phyloP scores from a whole-genome alignment of 2,113 vertebrate species.

The Amblyopsis rosae region DNA sequence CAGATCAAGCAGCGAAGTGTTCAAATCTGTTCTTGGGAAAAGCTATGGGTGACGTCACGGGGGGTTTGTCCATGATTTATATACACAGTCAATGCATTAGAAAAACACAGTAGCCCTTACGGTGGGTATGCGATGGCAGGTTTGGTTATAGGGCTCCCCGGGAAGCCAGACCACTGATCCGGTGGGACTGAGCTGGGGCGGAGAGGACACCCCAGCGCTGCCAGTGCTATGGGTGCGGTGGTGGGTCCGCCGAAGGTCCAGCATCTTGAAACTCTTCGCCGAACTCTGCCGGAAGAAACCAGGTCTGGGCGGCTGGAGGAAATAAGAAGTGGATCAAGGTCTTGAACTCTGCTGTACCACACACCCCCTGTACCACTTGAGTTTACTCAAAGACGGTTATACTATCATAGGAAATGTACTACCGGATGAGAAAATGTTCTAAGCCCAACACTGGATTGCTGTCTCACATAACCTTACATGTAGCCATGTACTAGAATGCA shows the following conservation, averaged over 20 bases:
- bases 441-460: too few relatives aligned
- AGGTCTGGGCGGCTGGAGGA: conserved; percentile 74
- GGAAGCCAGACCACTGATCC: conserved; percentile 86
- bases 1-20: conserved; percentile 7
- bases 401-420: too few relatives aligned
- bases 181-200: conserved; percentile 88
- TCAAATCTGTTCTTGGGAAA: too few relatives aligned
- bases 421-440: too few relatives aligned
- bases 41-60: too few relatives aligned
- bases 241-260: conserved; percentile 91
- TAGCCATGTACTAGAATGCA: too few relatives aligned
- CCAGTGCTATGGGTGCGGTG: conserved; percentile 82
- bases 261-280: conserved; percentile 89
- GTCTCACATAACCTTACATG: too few relatives aligned
- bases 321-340: too few relatives aligned
- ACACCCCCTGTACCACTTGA: conserved; percentile 89
- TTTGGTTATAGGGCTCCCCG: conserved; percentile 89
- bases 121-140: conserved; percentile 92
- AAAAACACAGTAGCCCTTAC: conserved; percentile 62
- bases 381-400: conserved; percentile 82
- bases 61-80: background rate
- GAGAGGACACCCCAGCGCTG: conserved; percentile 78
- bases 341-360: too few relatives aligned
- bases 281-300: conserved; percentile 92
- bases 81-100: conserved; percentile 1